Evolutionary conservation across 2,797 vertebrate species (phyloP), one percentile per base, ranked within the genome.

Genomic region (Galagoides demidoff): DNA sequence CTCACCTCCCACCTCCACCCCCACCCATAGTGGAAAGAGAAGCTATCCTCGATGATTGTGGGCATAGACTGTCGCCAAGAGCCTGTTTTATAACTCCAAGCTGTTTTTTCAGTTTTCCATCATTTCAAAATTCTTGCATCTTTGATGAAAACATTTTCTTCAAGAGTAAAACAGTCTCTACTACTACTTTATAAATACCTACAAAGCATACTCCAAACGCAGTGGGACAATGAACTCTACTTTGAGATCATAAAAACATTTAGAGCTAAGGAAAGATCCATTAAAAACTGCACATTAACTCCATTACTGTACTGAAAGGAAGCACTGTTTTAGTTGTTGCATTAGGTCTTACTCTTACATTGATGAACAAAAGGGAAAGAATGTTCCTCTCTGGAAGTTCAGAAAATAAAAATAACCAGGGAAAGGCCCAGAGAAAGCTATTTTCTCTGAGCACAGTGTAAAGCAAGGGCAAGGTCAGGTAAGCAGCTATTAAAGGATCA

Each of bases 351-450:
- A 55, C 39, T 76, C 83, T 96, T 89, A 94, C 29, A 92, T 59
- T 94, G 84, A 87, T 0, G 2, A 91, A 96, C 55, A 82, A 92
- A 95, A 92, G 27, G 1, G 17, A 91, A 92, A 93, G 49, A 85
- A 39, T 3, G 5, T n/a, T 66, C 97, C 71, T 92, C 61, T 87
- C 57, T 93, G 29, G 37, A 95, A 95, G 57, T 88, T 94, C 66
- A 93, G 73, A 94, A 95, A 96, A 96, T 90, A 95, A 92, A 96
- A 93, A 96, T 81, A 89, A 76, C 82, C 31, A 83, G 3, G 85
- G 45, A 90, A 89, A 93, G 64, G 3, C 84, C 43, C 27, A 88
- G n/a, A 93, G 74, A 94, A 95, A 95, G 52, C 49, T 92, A 31
- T 93, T 92, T 90, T 93, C 59, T 89, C 71, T 94, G 70, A 93